These are phyloP conservation scores for Sphecodes monilicornis DNA, from an alignment of 2,888 invertebrate genomes.

Conservation along the genomic window DNA sequence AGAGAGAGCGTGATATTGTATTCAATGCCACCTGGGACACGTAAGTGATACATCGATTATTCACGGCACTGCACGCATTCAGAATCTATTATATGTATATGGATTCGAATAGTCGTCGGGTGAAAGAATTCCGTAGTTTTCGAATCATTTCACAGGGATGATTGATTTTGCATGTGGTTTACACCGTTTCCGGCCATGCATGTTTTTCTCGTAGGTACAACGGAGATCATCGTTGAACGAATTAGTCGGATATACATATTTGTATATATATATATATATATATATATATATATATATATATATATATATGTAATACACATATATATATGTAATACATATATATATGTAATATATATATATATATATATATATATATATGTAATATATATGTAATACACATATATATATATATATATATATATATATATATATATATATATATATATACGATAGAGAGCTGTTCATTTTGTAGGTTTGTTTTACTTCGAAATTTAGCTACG, in stretches of 20 bases:
- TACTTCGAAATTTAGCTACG: slow-evolving; percentile 58
- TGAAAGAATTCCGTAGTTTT: slow-evolving; percentile 6
- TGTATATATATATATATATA: neutral
- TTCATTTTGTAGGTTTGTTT: slow-evolving; percentile 10
- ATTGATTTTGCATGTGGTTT: slow-evolving; percentile 9
- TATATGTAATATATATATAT: slow-evolving; percentile 27
- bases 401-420: slow-evolving; percentile 24
- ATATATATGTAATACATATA: slow-evolving; percentile 1
- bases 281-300: neutral
- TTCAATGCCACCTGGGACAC: neutral
- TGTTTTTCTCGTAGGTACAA: slow-evolving; percentile 26
- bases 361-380: neutral
- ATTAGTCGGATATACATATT: slow-evolving; percentile 49
- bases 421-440: neutral
- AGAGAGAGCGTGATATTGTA: slow-evolving; percentile 16
- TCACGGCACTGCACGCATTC: slow-evolving; percentile 6
- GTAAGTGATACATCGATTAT: slow-evolving; percentile 24
- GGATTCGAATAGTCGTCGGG: neutral
- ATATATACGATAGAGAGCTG: slow-evolving; percentile 40
- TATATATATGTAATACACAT: neutral
- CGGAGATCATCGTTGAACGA: slow-evolving; percentile 38
- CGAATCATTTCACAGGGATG: neutral
- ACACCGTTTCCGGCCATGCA: slow-evolving; percentile 21
- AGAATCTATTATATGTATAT: slow-evolving; percentile 25
- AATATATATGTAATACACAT: no score